phyloP scores from a whole-genome alignment of 2,888 invertebrate genomes.

The Molanna angustata region DNA sequence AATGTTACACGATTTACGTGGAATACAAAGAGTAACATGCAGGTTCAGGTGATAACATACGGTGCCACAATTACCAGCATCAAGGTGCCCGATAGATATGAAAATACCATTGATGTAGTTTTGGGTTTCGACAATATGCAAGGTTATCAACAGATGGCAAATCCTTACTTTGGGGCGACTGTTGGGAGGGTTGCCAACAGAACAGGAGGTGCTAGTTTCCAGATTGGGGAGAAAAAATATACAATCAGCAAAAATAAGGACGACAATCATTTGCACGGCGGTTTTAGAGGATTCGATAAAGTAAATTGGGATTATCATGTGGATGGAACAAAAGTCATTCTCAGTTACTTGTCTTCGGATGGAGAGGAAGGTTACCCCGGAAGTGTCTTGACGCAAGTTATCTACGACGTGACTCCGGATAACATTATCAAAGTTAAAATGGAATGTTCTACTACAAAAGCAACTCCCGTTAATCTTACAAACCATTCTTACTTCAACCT shows the following conservation, averaged over 20 bases:
- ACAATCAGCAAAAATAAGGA: conserved; percentile 71
- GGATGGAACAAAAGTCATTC: conserved; percentile 60
- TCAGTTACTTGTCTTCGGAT: conserved; percentile 74
- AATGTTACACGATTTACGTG: conserved; percentile 57
- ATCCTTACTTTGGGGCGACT: conserved; percentile 82
- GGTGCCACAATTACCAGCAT: conserved; percentile 83
- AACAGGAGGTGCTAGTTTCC: conserved; percentile 62
- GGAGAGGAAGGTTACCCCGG: conserved; percentile 91
- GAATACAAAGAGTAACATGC: conserved; percentile 63
- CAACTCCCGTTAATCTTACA: conserved; percentile 83
- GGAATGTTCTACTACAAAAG: conserved; percentile 70
- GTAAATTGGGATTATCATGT: conserved; percentile 68
- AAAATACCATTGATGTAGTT: conserved; percentile 70
- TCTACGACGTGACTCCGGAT: conserved; percentile 68
- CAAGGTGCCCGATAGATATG: conserved; percentile 70
- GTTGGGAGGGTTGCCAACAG: conserved; percentile 86
- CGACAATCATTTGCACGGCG: conserved; percentile 79
- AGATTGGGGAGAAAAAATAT: conserved; percentile 59
- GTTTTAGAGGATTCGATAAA: conserved; percentile 79
- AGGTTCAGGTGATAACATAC: conserved; percentile 69
- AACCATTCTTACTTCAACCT: conserved; percentile 91
- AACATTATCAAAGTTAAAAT: conserved; percentile 75
- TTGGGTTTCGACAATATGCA: conserved; percentile 79
- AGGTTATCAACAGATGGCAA: conserved; percentile 53
- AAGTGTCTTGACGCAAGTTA: conserved; percentile 65